Conservation (phyloP, 2,113 vertebrate genomes). For the Trematomus loennbergii region DNA sequence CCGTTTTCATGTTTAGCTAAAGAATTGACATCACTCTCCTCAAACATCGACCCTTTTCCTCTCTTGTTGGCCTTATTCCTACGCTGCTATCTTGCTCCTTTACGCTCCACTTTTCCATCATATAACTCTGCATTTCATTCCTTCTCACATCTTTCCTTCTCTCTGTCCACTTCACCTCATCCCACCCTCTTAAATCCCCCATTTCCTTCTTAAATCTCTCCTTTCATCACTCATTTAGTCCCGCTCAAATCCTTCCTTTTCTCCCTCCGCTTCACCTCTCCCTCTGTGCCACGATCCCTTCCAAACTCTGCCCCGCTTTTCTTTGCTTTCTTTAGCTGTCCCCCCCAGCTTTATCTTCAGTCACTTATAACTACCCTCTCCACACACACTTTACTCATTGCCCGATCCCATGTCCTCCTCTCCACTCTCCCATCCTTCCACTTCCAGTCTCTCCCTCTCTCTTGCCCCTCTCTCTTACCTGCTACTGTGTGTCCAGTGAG, state of each 20-base stretch:
- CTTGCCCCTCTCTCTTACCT: constrained; percentile 51
- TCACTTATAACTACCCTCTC: neutral
- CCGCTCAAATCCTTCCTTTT: constrained; percentile 24
- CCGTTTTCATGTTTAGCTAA: constrained; percentile 29
- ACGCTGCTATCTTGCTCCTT: neutral
- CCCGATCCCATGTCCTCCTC: constrained; percentile 28
- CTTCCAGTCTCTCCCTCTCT: constrained; percentile 4
- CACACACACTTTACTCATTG: neutral
- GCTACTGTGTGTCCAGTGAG: constrained; percentile 48
- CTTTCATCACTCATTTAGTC: constrained; percentile 51
- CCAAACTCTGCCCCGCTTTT: constrained; percentile 43
- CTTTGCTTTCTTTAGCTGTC: neutral
- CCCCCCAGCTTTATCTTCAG: constrained; percentile 23
- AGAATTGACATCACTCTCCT: constrained; percentile 8
- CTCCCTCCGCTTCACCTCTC: constrained; percentile 20
- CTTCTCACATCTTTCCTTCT: constrained; percentile 33
- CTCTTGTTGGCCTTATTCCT: neutral
- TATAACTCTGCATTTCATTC: constrained; percentile 22
- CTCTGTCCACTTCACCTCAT: constrained; percentile 41
- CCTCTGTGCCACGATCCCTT: constrained; percentile 22
- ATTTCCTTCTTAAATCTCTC: constrained; percentile 52
- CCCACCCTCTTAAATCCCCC: constrained; percentile 33
- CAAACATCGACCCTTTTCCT: constrained; percentile 9
- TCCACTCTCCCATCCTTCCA: constrained; percentile 13
- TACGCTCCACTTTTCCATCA: neutral